Percentiles rank a stretch among this genome's conserved stretches.
These are phyloP conservation scores for Sitta carolinensis DNA, from an alignment of 2,797 vertebrate genomes.

Conservation along the genomic window DNA sequence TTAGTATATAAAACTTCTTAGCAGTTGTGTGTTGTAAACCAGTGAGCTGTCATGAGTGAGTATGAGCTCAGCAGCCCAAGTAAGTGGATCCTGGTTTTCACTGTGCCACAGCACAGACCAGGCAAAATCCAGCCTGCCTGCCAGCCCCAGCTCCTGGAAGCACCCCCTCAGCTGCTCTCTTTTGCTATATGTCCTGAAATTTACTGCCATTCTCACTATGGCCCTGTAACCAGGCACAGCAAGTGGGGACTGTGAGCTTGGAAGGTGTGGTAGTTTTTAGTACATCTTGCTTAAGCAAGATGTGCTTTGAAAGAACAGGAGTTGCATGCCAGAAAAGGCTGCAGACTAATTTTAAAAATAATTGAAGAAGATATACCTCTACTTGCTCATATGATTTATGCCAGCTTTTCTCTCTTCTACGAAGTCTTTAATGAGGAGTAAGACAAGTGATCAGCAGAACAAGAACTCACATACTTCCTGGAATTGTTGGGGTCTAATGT, in stretches of 20 bases:
- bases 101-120: accelerated
- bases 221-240: background rate
- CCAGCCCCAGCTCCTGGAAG: background rate
- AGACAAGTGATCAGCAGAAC: background rate
- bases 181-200: background rate
- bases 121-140: background rate
- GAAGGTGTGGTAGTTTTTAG: background rate
- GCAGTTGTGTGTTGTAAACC: background rate
- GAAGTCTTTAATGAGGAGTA: background rate
- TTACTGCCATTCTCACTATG: background rate
- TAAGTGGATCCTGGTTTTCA: background rate
- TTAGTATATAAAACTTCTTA: background rate
- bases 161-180: background rate
- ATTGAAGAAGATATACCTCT: background rate
- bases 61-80: background rate
- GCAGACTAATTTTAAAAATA: background rate
- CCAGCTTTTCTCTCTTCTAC: background rate
- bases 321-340: background rate
- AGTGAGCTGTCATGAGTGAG: background rate
- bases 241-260: background rate
- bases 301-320: background rate
- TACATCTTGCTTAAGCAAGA: background rate
- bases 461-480: background rate
- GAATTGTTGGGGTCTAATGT: conserved; percentile 23
- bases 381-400: background rate